phyloP scores from a whole-genome alignment of 2,113 vertebrate genomes.

The Peromyscus californicus region DNA sequence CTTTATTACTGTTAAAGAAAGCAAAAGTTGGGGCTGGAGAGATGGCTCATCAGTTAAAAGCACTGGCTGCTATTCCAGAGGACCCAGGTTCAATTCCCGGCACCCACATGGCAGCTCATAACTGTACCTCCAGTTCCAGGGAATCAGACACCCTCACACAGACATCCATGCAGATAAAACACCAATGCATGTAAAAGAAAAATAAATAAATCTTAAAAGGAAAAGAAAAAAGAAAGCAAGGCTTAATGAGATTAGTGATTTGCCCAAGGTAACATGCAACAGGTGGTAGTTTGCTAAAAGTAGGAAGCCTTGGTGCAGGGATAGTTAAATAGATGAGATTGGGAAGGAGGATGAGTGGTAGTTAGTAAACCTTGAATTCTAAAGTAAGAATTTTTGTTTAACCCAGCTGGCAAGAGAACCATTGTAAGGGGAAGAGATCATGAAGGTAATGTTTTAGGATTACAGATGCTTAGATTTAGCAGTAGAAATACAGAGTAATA shows the following conservation, averaged over 20 bases:
- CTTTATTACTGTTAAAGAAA: conserved; percentile 44
- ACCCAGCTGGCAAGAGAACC: conserved; percentile 16
- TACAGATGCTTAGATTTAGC: conserved; percentile 32
- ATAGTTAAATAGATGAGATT: conserved; percentile 36
- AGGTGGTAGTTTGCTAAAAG: conserved; percentile 50
- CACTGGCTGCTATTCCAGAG: neutral
- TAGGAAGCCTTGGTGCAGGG: conserved; percentile 39
- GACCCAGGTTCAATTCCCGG: neutral
- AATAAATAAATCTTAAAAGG: neutral
- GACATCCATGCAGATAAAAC: neutral
- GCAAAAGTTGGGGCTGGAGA: neutral
- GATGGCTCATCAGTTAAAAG: neutral
- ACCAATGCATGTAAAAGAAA: neutral
- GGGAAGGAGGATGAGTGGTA: neutral
- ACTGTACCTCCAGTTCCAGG: neutral
- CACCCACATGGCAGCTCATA: neutral
- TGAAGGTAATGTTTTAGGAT: conserved; percentile 42
- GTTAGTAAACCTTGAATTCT: conserved; percentile 20
- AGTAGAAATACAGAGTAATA: conserved; percentile 31
- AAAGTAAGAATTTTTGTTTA: conserved; percentile 38
- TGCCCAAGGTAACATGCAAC: neutral
- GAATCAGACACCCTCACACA: neutral
- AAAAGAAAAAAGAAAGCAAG: neutral
- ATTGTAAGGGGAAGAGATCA: neutral
- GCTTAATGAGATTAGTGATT: conserved; percentile 45